Percentiles rank a stretch among this genome's conserved stretches.
Evolutionary conservation across 2,888 invertebrate species (phyloP).

Genomic region (Thumatha senex): DNA sequence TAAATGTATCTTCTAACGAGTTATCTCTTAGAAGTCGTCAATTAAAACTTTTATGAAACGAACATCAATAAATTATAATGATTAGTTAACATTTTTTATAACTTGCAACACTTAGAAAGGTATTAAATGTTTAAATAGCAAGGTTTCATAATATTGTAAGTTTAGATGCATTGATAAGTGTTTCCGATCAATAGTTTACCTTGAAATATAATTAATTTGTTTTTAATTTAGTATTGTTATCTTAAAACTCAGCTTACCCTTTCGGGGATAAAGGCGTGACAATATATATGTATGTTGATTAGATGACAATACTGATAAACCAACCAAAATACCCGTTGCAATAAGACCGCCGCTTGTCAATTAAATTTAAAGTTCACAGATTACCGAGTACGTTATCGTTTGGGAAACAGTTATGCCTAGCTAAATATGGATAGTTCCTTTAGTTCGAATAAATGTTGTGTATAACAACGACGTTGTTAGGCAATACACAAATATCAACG

Average conservation of each 20-base stretch:
- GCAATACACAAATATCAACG: no score
- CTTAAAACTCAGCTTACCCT: neutral
- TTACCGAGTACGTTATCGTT: no score
- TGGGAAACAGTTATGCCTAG: no score
- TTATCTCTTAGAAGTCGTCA: neutral
- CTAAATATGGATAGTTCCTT: no score
- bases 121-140: conserved; percentile 31
- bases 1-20: neutral
- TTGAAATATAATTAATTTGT: neutral
- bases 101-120: conserved; percentile 35
- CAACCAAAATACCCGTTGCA: no score
- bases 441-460: no score
- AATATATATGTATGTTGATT: no score
- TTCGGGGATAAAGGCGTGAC: neutral
- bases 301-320: conserved; percentile 65
- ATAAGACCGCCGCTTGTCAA: no score
- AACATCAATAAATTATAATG: conserved; percentile 13
- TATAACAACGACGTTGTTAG: no score
- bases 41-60: conserved; percentile 3
- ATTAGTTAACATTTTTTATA: conserved; percentile 11
- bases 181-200: neutral
- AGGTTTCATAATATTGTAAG: conserved; percentile 16
- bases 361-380: no score
- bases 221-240: neutral
- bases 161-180: conserved; percentile 1